Evolutionary conservation across 2,797 vertebrate species (phyloP), one percentile per base, ranked within the genome.

Genomic region (Chrosomus eos): DNA sequence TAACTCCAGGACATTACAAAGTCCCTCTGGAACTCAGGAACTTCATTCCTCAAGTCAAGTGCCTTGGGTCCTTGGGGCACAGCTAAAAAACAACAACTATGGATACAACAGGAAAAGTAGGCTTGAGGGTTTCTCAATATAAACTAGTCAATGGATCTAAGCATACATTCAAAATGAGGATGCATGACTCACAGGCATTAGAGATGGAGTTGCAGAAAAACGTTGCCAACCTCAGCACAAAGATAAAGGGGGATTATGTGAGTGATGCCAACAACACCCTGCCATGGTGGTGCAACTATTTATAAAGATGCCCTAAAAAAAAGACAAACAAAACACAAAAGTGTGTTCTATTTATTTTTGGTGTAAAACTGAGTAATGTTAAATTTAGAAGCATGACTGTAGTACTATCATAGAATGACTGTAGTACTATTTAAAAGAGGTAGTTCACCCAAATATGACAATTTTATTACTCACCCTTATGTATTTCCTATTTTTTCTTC

Each of bases 291-390:
- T 72, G 81, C 16, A 55, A 82, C 83, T 89, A 89, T 91, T 90
- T 91, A 80, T 82, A 87, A 84, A 86, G 80, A 55, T 85, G 82
- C 81, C 87, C 77, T 89, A 38, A n/a, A 58, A 23, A 89, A 89
- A 89, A 88, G 67, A 76, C 51, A 87, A 82, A 87, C 78, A 75
- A 70, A 80, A 75, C 82, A 71, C 64, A 67, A 72, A 85, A 83
- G 71, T 19, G 53, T 67, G 74, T 45, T 71, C 82, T 84, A 58
- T 83, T 87, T 85, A 58, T 83, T 14, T 48, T 77, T 85, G 77
- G 55, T 76, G 58, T 62, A 66, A 64, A 19, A 38, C 23, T 43
- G 16, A 43, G 36, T 40, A 77, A 31, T 36, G 48, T 48, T 75
- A 67, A 67, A 67, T 76, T 83, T 67, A 75, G 81, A 83, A 64